These are phyloP conservation scores for Leptopilina drosophilae DNA, from an alignment of 2,888 invertebrate species.

Conservation along the genomic window DNA sequence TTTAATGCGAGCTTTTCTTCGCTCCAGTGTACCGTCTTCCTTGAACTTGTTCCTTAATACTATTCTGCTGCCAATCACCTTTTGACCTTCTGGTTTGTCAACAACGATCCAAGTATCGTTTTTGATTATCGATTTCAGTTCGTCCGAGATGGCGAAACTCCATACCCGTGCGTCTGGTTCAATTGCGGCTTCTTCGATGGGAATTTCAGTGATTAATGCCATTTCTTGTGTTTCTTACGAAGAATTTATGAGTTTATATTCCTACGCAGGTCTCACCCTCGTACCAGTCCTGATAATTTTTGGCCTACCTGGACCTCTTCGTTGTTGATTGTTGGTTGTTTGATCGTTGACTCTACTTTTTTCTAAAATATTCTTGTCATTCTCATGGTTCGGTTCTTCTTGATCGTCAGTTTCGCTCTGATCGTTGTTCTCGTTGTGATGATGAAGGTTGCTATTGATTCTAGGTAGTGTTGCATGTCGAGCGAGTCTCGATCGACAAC, in stretches of 20 bases:
- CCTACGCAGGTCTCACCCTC: background rate
- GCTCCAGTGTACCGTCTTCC: background rate
- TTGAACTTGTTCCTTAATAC: slow-evolving; percentile 13
- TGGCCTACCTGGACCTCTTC: slow-evolving; percentile 1
- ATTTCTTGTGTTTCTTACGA: background rate
- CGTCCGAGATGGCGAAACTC: background rate
- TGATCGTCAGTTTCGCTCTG: background rate
- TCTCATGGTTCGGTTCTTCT: background rate
- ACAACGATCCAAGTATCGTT: slow-evolving; percentile 6
- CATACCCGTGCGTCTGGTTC: background rate
- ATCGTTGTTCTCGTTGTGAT: background rate
- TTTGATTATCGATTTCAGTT: background rate
- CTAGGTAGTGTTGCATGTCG: too few relatives aligned
- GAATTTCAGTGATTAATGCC: background rate
- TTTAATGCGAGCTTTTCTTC: slow-evolving; percentile 6
- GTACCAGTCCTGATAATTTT: background rate
- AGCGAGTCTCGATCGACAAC: too few relatives aligned
- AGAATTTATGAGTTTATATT: background rate
- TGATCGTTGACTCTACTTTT: background rate
- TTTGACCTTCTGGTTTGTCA: background rate
- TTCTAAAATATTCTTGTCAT: background rate
- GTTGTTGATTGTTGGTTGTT: background rate
- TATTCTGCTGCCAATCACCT: slow-evolving; percentile 25
- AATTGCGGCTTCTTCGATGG: background rate
- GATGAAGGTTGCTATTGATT: background rate